A percentile compares a stretch with the other conserved stretches of the same genome.
phyloP scores from a whole-genome alignment of 2,888 invertebrate species.

The Ochropleura leucogaster region DNA sequence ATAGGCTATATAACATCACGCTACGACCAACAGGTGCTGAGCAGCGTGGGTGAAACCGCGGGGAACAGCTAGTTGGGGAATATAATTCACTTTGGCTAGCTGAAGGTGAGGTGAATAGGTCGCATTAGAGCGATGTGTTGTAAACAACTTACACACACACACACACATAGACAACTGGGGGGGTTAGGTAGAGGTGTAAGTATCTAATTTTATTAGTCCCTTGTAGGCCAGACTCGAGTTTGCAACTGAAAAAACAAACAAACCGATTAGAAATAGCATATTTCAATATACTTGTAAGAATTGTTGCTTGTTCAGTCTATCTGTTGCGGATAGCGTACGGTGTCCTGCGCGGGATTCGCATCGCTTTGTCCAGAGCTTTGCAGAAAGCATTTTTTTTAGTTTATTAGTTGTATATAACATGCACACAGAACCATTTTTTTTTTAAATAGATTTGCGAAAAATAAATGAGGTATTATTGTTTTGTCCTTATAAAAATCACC shows the following conservation, averaged over 20 bases:
- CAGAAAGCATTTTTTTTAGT: not conserved
- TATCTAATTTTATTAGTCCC: too few relatives aligned
- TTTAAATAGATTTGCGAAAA: not conserved
- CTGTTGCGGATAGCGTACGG: not conserved
- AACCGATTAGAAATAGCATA: not conserved
- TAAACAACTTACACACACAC: not conserved
- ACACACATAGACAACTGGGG: too few relatives aligned
- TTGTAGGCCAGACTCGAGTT: too few relatives aligned
- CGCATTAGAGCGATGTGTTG: not conserved
- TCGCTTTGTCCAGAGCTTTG: not conserved
- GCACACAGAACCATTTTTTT: not conserved
- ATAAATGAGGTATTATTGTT: not conserved
- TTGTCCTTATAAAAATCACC: constrained; percentile 1
- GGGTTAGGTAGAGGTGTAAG: too few relatives aligned
- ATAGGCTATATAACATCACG: too few relatives aligned
- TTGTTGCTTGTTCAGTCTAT: not conserved
- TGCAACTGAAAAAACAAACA: too few relatives aligned
- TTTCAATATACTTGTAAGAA: not conserved
- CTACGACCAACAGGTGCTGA: too few relatives aligned
- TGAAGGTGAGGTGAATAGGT: not conserved
- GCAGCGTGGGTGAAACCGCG: too few relatives aligned
- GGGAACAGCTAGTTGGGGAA: too few relatives aligned
- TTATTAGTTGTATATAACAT: not conserved
- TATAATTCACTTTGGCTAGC: not conserved
- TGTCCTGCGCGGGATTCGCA: not conserved